These are phyloP conservation scores for Dromaius novaehollandiae DNA, from an alignment of 2,113 vertebrate species.

Conservation along the genomic window DNA sequence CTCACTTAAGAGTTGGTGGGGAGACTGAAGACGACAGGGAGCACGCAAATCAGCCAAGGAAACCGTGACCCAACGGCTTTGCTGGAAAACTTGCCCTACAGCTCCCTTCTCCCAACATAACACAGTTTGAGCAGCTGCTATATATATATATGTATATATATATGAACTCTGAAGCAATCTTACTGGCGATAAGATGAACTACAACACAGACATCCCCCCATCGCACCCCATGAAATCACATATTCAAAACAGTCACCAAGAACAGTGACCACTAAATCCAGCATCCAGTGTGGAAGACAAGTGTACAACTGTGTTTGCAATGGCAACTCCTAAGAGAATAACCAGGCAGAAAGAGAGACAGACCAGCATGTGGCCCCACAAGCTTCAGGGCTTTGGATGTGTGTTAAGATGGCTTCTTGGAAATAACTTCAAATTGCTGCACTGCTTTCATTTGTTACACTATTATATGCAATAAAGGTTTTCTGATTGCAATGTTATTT, in stretches of 20 bases:
- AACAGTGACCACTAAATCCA: neutral
- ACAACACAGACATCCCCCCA: neutral
- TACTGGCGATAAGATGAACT: neutral
- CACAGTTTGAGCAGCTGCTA: neutral
- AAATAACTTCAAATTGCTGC: neutral
- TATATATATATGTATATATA: too few species aligned
- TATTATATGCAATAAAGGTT: neutral
- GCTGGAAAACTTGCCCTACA: neutral
- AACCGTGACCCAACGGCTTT: constrained; percentile 16
- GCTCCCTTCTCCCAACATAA: neutral
- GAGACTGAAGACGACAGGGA: neutral
- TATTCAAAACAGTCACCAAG: neutral
- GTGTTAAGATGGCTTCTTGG: neutral
- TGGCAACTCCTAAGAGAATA: neutral
- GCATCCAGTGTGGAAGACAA: neutral
- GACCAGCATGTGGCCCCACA: neutral
- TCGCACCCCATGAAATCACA: rapidly evolving
- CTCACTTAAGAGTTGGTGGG: neutral
- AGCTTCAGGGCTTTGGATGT: rapidly evolving
- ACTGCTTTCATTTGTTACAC: neutral
- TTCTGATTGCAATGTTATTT: neutral
- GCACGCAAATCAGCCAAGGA: neutral
- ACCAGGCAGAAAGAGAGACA: neutral
- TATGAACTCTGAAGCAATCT: neutral
- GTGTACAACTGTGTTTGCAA: neutral